phyloP scores from a whole-genome alignment of 2,113 vertebrate genomes.

The Loxodonta africana region DNA sequence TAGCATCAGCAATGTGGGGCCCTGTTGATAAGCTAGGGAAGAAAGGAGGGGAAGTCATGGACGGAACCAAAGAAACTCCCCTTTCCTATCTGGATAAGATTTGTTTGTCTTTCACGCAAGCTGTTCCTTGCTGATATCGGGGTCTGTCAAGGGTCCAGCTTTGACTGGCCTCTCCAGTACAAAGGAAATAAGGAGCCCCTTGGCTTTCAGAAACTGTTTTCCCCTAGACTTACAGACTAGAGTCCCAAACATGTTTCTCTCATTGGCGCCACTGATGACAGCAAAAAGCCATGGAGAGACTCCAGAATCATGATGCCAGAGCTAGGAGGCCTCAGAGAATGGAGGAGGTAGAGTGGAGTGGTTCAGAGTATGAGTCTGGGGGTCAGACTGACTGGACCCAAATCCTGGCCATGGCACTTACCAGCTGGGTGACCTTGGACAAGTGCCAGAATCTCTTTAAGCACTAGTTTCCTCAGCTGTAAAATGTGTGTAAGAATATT shows the following conservation, averaged over 20 bases:
- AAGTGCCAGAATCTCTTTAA: constrained; percentile 57
- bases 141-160: constrained; percentile 25
- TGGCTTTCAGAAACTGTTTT: constrained; percentile 49
- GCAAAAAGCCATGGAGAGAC: constrained; percentile 56
- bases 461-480: background rate
- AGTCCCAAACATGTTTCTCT: constrained; percentile 49
- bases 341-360: background rate
- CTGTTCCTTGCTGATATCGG: constrained; percentile 64
- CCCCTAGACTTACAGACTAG: constrained; percentile 15
- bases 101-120: constrained; percentile 69
- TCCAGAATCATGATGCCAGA: constrained; percentile 77
- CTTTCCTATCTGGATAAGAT: constrained; percentile 78
- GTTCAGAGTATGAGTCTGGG: background rate
- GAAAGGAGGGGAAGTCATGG: constrained; percentile 46
- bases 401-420: background rate
- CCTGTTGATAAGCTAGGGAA: constrained; percentile 60
- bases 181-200: constrained; percentile 53
- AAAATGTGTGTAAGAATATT: background rate
- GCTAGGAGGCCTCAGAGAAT: constrained; percentile 54
- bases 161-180: constrained; percentile 66
- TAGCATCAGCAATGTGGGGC: background rate
- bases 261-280: constrained; percentile 63
- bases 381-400: background rate
- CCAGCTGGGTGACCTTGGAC: background rate
- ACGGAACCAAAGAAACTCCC: constrained; percentile 63